Conservation (phyloP, 1,140 invertebrate genomes). For the Solen grandis region DNA sequence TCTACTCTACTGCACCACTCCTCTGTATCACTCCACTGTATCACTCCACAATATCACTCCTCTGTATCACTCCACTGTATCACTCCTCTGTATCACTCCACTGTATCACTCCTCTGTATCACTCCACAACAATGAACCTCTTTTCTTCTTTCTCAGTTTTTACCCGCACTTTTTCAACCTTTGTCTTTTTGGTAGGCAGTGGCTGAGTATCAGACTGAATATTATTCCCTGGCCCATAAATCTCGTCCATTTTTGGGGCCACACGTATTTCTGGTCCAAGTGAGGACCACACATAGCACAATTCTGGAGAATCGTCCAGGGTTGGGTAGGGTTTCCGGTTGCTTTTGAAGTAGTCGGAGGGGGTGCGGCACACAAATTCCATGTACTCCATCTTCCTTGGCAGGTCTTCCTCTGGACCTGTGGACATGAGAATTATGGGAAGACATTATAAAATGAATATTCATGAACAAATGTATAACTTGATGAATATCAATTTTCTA, state of each 20-base stretch:
- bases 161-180: slow-evolving; percentile 43
- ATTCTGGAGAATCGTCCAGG: slow-evolving; percentile 72
- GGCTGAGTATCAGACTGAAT: slow-evolving; percentile 2
- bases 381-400: slow-evolving; percentile 92
- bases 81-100: too few relatives aligned
- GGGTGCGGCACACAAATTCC: slow-evolving; percentile 96
- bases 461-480: too few relatives aligned
- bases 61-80: too few relatives aligned
- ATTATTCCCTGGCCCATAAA: slow-evolving; percentile 69
- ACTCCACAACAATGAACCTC: slow-evolving; percentile 47
- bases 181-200: slow-evolving; percentile 35
- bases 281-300: slow-evolving; percentile 80
- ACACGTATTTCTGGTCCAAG: slow-evolving; percentile 77
- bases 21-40: too few relatives aligned
- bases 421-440: slow-evolving; percentile 60
- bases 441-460: background rate
- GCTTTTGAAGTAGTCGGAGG: slow-evolving; percentile 93
- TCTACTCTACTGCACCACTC: too few relatives aligned
- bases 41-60: too few relatives aligned
- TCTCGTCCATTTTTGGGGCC: slow-evolving; percentile 75
- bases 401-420: slow-evolving; percentile 94
- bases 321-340: slow-evolving; percentile 89
- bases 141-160: slow-evolving; percentile 58
- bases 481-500: too few relatives aligned
- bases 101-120: too few relatives aligned